Evolutionary conservation across 2,888 invertebrate species (phyloP).

Genomic region (Folsomia manolachei): DNA sequence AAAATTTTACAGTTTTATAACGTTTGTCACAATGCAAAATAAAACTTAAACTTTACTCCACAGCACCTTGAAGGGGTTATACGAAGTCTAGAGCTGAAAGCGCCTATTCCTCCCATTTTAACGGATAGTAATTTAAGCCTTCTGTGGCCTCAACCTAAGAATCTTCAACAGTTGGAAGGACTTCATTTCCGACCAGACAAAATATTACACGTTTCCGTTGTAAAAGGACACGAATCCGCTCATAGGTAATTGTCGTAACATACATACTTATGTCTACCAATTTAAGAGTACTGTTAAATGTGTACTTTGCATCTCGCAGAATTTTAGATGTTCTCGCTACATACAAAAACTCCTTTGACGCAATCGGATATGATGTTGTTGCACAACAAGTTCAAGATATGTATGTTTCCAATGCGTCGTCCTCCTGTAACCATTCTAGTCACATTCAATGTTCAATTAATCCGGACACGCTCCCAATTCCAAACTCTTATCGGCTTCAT

Average conservation of each 20-base stretch:
- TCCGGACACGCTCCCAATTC: constrained; percentile 56
- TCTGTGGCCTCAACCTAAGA: constrained; percentile 64
- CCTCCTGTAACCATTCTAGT: constrained; percentile 51
- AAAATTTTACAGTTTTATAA: background rate
- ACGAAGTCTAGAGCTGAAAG: constrained; percentile 51
- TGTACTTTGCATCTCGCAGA: constrained; percentile 49
- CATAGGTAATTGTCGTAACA: constrained; percentile 48
- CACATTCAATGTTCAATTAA: constrained; percentile 60
- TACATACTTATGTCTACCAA: background rate
- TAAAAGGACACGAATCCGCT: constrained; percentile 52
- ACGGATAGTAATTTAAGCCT: constrained; percentile 57
- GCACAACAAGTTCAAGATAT: constrained; percentile 50
- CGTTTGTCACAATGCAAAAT: background rate
- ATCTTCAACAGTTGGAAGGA: constrained; percentile 58
- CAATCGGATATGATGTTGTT: constrained; percentile 57
- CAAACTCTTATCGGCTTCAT: constrained; percentile 59
- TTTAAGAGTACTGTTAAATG: background rate
- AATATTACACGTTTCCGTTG: constrained; percentile 57
- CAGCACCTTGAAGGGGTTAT: constrained; percentile 48
- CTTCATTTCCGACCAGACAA: constrained; percentile 56
- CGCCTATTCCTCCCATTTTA: constrained; percentile 53
- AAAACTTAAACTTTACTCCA: background rate
- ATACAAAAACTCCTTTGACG: constrained; percentile 56
- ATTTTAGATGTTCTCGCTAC: constrained; percentile 60
- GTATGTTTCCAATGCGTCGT: constrained; percentile 30